These are phyloP conservation scores for Camponotus floridanus DNA, from an alignment of 1,140 invertebrate species.

Conservation along the genomic window DNA sequence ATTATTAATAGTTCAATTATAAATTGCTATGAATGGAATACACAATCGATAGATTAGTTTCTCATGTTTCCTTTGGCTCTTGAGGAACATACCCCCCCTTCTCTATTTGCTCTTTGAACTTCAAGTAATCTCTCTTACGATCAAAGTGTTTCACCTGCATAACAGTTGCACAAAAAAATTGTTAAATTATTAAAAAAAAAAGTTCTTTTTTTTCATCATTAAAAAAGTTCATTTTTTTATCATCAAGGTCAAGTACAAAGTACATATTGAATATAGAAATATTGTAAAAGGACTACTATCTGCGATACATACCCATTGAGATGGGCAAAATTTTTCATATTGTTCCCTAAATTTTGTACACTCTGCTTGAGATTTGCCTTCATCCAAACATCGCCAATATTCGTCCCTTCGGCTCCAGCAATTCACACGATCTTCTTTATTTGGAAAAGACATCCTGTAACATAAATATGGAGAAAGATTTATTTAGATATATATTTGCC, in stretches of 20 bases:
- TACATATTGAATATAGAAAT: slow-evolving; percentile 28
- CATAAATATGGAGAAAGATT: slow-evolving; percentile 7
- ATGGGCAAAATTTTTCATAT: slow-evolving; percentile 94
- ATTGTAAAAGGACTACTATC: neutral
- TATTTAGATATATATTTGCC: neutral
- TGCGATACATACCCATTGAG: slow-evolving; percentile 90
- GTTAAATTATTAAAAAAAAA: slow-evolving; percentile 50
- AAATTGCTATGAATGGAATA: slow-evolving; percentile 61
- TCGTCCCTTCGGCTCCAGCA: slow-evolving; percentile 95
- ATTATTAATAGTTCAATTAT: slow-evolving; percentile 64
- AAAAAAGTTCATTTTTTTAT: neutral
- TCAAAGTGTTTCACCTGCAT: slow-evolving; percentile 96
- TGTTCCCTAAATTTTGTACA: slow-evolving; percentile 91
- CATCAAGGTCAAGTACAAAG: neutral
- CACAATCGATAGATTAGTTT: slow-evolving; percentile 67
- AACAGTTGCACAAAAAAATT: slow-evolving; percentile 63
- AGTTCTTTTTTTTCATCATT: slow-evolving; percentile 29
- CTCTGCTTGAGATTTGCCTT: slow-evolving; percentile 87
- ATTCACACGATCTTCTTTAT: slow-evolving; percentile 91
- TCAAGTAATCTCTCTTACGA: slow-evolving; percentile 94
- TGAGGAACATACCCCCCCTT: slow-evolving; percentile 93
- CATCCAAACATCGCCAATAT: slow-evolving; percentile 96
- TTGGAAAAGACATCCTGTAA: slow-evolving; percentile 93
- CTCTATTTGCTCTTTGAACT: slow-evolving; percentile 96
- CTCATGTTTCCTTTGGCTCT: slow-evolving; percentile 71